Evolutionary conservation across 2,113 vertebrate genomes (phyloP), one percentile per base, ranked within the genome.

Genomic region (Malurus elegans): DNA sequence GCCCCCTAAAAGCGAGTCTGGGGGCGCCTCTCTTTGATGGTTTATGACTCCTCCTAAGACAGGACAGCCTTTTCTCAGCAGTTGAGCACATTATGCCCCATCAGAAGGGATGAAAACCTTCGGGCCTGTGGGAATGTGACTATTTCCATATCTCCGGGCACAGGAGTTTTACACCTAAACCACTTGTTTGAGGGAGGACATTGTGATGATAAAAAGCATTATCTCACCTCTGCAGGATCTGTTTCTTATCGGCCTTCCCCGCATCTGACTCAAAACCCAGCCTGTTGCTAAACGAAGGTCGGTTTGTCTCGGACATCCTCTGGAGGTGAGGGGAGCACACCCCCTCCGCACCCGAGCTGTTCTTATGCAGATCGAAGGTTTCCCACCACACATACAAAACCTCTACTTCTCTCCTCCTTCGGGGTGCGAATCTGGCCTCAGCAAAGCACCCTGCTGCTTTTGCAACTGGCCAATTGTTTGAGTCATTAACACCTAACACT

Each of bases 61-160:
- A 40, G 5, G 38, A 19, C 14, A 32, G 21, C 18, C 16, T 0
- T 18, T 42, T 50, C 18, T 29, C 51, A 21, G 0, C 16, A 17
- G 67, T 4, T 57, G 50, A 66, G 44, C 28, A n/a, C 8, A 6
- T 20, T 25, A 20, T 21, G 25, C 25, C 32, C 20, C 1, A 3
- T 17, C n/a, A 13, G 45, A 40, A 40, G 8, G 29, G 29, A 53
- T 10, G n/a, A 40, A 67, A 53, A 61, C 47, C 31, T 75, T 40
- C 78, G 21, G 47, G 14, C 17, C 29, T 34, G 5, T 3, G 38
- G 14, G 28, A 66, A 51, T 53, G 28, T 21, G 53, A 54, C 54
- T 61, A 10, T 23, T 1, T 20, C 18, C 10, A 15, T 7, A 47
- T n/a, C 29, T 31, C 24, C 26, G 2, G 4, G 34, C 54, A 54